Evolutionary conservation across 2,113 vertebrate species (phyloP).

Genomic region (Cyprinus carpio): DNA sequence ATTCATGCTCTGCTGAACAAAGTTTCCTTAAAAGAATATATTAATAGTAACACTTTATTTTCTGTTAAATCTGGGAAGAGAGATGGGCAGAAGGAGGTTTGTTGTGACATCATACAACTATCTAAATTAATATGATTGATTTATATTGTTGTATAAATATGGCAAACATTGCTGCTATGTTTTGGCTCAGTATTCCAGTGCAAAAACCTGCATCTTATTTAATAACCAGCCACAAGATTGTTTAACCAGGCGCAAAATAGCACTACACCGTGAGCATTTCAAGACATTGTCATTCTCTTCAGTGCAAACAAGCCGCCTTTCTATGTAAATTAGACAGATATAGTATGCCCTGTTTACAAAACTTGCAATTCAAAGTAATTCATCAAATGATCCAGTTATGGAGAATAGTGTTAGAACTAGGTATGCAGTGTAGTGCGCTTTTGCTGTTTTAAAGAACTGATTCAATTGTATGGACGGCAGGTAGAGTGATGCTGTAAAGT

Average conservation of each 20-base stretch:
- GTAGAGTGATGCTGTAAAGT: neutral
- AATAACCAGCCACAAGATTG: neutral
- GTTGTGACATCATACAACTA: neutral
- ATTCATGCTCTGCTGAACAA: slow-evolving; percentile 68
- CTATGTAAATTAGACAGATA: neutral
- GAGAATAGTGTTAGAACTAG: neutral
- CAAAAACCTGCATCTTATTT: slow-evolving; percentile 17
- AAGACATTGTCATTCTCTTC: neutral
- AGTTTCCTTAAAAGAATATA: slow-evolving; percentile 71
- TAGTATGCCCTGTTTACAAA: neutral
- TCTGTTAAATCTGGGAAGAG: slow-evolving; percentile 56
- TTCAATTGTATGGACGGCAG: neutral
- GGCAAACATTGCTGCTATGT: too few relatives aligned
- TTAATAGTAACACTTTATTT: slow-evolving; percentile 65
- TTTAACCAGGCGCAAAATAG: neutral
- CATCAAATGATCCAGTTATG: neutral
- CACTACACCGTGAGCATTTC: neutral
- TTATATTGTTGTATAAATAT: neutral
- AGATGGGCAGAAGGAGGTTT: slow-evolving; percentile 36
- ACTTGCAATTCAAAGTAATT: neutral
- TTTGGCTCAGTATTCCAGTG: neutral
- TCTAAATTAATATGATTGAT: slow-evolving; percentile 16
- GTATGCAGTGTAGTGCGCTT: neutral
- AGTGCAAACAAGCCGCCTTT: neutral
- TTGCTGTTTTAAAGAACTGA: neutral